Evolutionary conservation across 1,140 invertebrate species (phyloP), one percentile per base, ranked within the genome.

Genomic region (Calephelis virginiensis): DNA sequence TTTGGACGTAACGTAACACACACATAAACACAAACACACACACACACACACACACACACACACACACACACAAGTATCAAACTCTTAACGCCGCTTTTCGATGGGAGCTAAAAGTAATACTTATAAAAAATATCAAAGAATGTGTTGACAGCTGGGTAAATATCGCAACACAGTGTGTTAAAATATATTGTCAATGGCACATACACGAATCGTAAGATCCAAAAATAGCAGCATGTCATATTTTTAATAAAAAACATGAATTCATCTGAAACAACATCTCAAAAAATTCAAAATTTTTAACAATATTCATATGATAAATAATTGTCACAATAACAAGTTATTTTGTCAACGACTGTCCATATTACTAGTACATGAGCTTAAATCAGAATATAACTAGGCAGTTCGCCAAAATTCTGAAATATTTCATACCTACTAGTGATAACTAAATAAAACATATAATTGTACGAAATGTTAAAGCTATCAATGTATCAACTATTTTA

Each of bases 371-470:
- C 64, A 60, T 64, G 68, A 66, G 64, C 66, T 48, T 64, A 68
- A 66, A 70, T 68, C 66, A 66, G 67, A 66, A 75, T 75, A 64
- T 72, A 63, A n/a, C 14, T 69, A 63, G 74, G 74, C 74, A 72
- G 17, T 47, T 28, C 28, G 75, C 75, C 75, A 77, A 74, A 72
- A 67, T 28, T 72, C 61, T 56, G 69, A 72, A 71, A 72, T 61
- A 70, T 70, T 74, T 73, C 65, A 70, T 71, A 68, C 68, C 65
- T 67, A 73, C 71, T 43, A 5, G 8, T 43, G 75, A 77, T 77
- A 77, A 75, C 71, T 73, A 67, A 68, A 70, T 65, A 61, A 61
- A 53, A 46, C 61, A 53, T 69, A 61, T 17, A 64, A 43, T 40
- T 12, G 37, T 63, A 49, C 45, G 38, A 63, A 49, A 28, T 28